These are phyloP conservation scores for Balearica regulorum DNA, from an alignment of 2,797 vertebrate species.

Conservation along the genomic window DNA sequence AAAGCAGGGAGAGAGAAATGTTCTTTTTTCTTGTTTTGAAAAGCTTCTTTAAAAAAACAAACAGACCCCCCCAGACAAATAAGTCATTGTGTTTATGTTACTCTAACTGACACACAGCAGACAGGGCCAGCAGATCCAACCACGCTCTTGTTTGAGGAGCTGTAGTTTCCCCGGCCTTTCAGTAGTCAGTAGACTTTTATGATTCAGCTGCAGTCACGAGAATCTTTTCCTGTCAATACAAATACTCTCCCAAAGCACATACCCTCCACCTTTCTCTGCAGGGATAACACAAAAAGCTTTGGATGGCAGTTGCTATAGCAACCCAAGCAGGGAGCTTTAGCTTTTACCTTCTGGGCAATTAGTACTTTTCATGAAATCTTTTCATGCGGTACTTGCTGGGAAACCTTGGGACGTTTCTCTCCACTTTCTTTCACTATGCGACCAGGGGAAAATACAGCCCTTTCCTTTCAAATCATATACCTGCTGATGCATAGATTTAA, in stretches of 20 bases:
- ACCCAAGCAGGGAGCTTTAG: neutral
- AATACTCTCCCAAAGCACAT: neutral
- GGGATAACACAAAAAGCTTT: neutral
- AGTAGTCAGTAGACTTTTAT: neutral
- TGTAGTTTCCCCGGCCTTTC: neutral
- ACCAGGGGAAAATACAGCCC: neutral
- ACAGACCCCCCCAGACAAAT: neutral
- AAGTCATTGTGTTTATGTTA: neutral
- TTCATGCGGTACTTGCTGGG: neutral
- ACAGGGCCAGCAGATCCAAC: neutral
- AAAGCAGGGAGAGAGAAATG: neutral
- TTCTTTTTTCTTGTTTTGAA: neutral
- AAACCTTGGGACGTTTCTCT: neutral
- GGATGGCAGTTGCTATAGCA: constrained; percentile 13
- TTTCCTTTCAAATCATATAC: neutral
- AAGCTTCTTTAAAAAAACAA: neutral
- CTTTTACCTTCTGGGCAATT: neutral
- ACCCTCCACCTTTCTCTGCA: neutral
- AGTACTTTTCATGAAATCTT: neutral
- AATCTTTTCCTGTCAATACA: neutral
- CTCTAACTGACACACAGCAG: neutral
- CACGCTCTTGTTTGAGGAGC: neutral
- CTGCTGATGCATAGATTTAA: neutral
- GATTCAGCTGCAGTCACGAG: neutral
- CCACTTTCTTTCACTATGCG: neutral